Evolutionary conservation across 1,140 invertebrate species (phyloP).

Genomic region (Kradibia gibbosae): DNA sequence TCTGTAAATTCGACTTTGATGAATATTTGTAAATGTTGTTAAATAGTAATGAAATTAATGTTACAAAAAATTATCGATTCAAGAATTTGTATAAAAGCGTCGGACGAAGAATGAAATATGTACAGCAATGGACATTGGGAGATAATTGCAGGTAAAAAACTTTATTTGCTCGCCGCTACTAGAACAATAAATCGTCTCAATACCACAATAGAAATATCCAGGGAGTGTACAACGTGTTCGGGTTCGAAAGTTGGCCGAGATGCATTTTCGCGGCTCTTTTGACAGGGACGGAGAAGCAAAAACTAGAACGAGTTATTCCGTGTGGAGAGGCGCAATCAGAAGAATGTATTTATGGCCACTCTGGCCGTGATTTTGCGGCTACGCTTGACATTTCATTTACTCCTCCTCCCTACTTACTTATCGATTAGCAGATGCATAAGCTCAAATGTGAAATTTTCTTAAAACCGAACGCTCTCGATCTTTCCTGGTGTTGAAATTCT

Average conservation of each 20-base stretch:
- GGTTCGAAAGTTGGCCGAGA: neutral
- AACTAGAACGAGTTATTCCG: slow-evolving; percentile 3
- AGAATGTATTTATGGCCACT: neutral
- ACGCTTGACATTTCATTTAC: neutral
- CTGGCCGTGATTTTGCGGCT: neutral
- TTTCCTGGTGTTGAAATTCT: too few relatives aligned
- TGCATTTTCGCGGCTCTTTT: neutral
- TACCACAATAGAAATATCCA: neutral
- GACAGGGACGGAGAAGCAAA: neutral
- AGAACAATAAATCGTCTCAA: too few relatives aligned
- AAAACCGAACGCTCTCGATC: too few relatives aligned
- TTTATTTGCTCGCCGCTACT: too few relatives aligned
- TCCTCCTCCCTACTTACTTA: neutral
- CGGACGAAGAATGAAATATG: too few relatives aligned
- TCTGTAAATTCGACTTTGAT: neutral
- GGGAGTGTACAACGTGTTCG: neutral
- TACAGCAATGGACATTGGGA: too few relatives aligned
- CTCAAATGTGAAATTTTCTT: neutral
- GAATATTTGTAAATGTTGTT: too few relatives aligned
- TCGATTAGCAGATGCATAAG: neutral
- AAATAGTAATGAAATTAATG: too few relatives aligned
- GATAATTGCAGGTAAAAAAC: too few relatives aligned
- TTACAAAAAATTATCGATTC: too few relatives aligned
- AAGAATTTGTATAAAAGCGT: too few relatives aligned
- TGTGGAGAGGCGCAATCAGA: neutral